Evolutionary conservation across 2,888 invertebrate genomes (phyloP), one percentile per base, ranked within the genome.

Genomic region (Tenthredo mesomela): DNA sequence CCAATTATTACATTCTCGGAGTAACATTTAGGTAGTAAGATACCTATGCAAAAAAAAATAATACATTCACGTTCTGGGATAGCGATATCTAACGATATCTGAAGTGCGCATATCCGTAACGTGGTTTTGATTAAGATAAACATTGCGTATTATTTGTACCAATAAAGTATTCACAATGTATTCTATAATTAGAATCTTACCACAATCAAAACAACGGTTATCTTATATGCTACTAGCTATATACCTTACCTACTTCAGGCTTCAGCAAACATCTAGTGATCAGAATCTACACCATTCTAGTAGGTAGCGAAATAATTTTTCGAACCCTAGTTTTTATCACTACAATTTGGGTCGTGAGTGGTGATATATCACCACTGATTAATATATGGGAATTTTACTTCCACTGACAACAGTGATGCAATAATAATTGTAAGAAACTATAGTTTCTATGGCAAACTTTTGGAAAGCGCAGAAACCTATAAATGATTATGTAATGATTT

Each of bases 161-260:
- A 10, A 33, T 33, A 15, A 33, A 67, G 33, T 67, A 67, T 33
- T 67, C 33, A 25, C 67, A 18, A 67, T 18, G 33, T 33, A 25
- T 67, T 67, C 67, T 67, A 67, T 33, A 67, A 33, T 33, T 67
- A 67, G 67, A 67, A 67, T 67, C 67, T 67, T 33, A 67, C 33
- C 67, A 67, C 67, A 67, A 67, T 67, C 15, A 67, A 67, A 67
- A 67, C 67, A 67, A 33, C 67, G 67, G 29, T 33, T 67, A 33
- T 33, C 67, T 29, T 67, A 67, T 67, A 33, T 33, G 29, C 15
- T 67, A 18, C 33, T 5, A 54, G 54, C 50, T 50, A 54, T 54
- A 54, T 6, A 54, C n/a, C 70, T 2, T 37, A 70, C 71, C n/a
- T 43, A 21, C n/a, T 73, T 43, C 21, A 43, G n/a, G 71, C 10